Percentiles rank a stretch among this genome's conserved stretches.
Conservation (phyloP, 2,113 vertebrate species). For the Pseudopodoces humilis region DNA sequence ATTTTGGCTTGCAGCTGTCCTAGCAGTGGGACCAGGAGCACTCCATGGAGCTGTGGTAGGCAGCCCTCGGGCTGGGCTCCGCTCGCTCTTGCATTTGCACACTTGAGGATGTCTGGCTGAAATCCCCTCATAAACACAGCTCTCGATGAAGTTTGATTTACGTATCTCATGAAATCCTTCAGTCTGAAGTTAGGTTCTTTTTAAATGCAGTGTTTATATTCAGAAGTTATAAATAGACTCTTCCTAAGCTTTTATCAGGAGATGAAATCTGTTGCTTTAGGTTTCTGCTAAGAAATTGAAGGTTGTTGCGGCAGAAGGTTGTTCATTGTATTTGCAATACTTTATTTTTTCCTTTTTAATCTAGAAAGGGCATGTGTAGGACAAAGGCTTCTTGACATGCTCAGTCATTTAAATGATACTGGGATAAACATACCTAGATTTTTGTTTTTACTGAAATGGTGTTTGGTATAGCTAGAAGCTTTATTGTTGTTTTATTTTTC, state of each 20-base stretch:
- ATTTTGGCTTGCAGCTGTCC: slow-evolving; percentile 55
- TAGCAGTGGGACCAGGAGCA: slow-evolving; percentile 30
- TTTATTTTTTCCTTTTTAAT: neutral
- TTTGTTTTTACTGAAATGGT: neutral
- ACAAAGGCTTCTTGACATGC: neutral
- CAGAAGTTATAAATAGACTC: slow-evolving; percentile 15
- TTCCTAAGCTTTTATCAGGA: neutral
- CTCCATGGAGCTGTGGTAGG: slow-evolving; percentile 3
- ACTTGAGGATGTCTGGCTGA: slow-evolving; percentile 29
- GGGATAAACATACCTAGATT: neutral
- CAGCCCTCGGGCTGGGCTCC: slow-evolving; percentile 14
- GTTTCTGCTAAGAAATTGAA: slow-evolving; percentile 27
- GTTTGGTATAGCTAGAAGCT: neutral
- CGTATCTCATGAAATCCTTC: neutral
- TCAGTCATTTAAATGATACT: neutral
- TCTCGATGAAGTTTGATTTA: slow-evolving; percentile 35
- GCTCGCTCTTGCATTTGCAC: neutral
- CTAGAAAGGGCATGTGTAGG: neutral
- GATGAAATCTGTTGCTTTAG: slow-evolving; percentile 51
- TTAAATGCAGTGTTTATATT: neutral
- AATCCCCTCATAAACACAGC: slow-evolving; percentile 17
- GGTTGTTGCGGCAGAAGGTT: neutral
- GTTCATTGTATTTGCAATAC: neutral
- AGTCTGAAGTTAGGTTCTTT: neutral
- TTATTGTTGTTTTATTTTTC: neutral